Evolutionary conservation across 2,113 vertebrate genomes (phyloP).

Genomic region (Sterrhoptilus dennistouni): DNA sequence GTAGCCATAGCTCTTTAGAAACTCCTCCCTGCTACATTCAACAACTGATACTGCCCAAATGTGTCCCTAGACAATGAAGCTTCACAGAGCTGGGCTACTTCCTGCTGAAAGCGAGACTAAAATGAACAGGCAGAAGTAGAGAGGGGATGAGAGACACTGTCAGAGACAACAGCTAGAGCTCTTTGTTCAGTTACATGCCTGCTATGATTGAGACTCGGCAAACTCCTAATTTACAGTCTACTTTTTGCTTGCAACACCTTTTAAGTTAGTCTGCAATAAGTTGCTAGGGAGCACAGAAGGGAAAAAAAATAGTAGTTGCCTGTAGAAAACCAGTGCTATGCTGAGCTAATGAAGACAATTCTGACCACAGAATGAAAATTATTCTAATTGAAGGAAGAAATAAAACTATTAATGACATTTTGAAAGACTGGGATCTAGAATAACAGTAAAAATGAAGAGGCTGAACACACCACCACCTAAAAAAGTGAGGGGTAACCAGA

Average conservation of each 20-base stretch:
- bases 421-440: not conserved
- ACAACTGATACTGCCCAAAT: not conserved
- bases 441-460: not conserved
- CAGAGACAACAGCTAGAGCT: not conserved
- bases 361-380: not conserved
- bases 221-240: not conserved
- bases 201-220: not conserved
- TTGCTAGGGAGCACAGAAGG: not conserved
- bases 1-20: not conserved
- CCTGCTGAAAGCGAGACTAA: not conserved
- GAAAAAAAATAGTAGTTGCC: not conserved
- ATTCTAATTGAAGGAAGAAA: not conserved
- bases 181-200: not conserved
- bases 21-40: not conserved
- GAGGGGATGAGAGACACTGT: not conserved
- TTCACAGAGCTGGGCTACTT: not conserved
- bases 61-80: not conserved
- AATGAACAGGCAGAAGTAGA: not conserved
- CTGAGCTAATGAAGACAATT: not conserved
- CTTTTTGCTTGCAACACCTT: not conserved
- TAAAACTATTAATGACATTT: not conserved
- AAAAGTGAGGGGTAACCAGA: not conserved
- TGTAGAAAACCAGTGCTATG: not conserved
- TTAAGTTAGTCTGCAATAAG: not conserved
- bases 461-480: not conserved